A percentile compares a stretch with the other conserved stretches of the same genome.
Conservation (phyloP, 2,797 vertebrate genomes). For the Poecilia picta region DNA sequence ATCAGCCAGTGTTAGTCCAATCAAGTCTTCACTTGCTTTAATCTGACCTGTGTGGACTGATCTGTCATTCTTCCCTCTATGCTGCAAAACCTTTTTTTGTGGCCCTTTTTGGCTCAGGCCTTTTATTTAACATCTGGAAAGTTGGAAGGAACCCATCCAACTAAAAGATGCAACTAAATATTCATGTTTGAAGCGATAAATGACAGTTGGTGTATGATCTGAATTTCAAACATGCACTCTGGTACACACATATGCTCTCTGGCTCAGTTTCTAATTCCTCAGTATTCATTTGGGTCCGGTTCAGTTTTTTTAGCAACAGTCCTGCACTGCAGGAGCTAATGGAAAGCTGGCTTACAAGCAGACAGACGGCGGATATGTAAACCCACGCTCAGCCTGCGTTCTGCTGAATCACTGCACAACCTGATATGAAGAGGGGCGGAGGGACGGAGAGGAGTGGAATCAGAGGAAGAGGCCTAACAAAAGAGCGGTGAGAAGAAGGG, state of each 20-base stretch:
- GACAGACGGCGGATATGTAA: constrained; percentile 56
- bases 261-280: background rate
- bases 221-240: background rate
- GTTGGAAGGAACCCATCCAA: background rate
- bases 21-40: constrained; percentile 73
- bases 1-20: constrained; percentile 57
- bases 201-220: background rate
- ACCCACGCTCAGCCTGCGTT: constrained; percentile 66
- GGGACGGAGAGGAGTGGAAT: background rate
- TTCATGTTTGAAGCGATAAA: constrained; percentile 1
- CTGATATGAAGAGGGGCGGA: constrained; percentile 41
- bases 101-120: background rate
- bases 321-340: constrained; percentile 55
- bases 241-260: background rate
- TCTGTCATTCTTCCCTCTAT: constrained; percentile 35
- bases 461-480: constrained; percentile 24
- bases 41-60: constrained; percentile 71
- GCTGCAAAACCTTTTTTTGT: background rate
- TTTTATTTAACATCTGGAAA: constrained; percentile 16
- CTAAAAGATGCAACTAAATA: background rate
- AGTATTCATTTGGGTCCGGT: constrained; percentile 13
- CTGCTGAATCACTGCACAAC: constrained; percentile 75
- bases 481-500: constrained; percentile 31
- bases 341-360: constrained; percentile 55
- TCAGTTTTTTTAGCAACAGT: constrained; percentile 25